Evolutionary conservation across 2,888 invertebrate species (phyloP).

Genomic region (Lasioglossum morio): DNA sequence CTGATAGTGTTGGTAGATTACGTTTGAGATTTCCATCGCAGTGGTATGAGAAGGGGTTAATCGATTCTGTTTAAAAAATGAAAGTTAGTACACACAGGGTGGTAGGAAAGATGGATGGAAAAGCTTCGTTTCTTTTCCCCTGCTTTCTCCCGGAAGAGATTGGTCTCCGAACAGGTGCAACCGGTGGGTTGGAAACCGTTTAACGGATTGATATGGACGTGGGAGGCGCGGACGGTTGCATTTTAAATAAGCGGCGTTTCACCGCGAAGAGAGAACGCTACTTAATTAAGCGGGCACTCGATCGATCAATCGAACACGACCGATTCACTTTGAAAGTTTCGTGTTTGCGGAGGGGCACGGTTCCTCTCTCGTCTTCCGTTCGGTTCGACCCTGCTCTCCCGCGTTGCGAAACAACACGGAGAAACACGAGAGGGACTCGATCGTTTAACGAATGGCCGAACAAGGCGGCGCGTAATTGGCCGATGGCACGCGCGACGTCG

Average conservation of each 20-base stretch:
- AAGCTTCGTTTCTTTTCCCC: not conserved
- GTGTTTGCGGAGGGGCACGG: not conserved
- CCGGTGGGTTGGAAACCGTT: not conserved
- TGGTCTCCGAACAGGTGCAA: not conserved
- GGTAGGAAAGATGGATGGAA: not conserved
- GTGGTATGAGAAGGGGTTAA: not conserved
- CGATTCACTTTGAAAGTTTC: slow-evolving; percentile 1
- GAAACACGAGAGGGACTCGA: not conserved
- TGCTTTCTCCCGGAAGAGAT: not conserved
- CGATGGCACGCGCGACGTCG: slow-evolving; percentile 2
- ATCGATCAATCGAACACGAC: not conserved
- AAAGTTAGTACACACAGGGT: not conserved
- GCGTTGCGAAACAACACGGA: not conserved
- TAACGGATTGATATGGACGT: not conserved
- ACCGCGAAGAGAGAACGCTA: not conserved
- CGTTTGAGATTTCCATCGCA: not conserved
- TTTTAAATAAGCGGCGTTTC: not conserved
- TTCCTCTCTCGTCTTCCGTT: not conserved
- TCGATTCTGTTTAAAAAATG: not conserved
- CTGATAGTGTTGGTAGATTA: too few relatives aligned
- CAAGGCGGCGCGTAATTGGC: not conserved
- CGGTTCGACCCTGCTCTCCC: too few relatives aligned
- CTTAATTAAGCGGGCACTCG: slow-evolving; percentile 20
- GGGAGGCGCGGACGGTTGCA: not conserved
- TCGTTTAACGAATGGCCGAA: slow-evolving; percentile 7